phyloP scores from a whole-genome alignment of 2,113 vertebrate genomes.

The Clarias batrachus region DNA sequence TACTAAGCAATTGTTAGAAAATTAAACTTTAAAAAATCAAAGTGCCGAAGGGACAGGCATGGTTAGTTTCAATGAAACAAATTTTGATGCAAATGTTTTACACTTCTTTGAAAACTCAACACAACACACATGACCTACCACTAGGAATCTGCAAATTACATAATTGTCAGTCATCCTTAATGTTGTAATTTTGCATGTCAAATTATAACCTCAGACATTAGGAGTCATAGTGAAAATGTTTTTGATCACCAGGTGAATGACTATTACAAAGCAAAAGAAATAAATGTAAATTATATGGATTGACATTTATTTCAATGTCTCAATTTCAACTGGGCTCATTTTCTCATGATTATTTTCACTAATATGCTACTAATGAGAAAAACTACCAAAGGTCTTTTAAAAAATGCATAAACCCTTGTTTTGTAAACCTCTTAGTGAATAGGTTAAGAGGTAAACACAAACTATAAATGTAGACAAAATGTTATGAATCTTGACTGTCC shows the following conservation, averaged over 20 bases:
- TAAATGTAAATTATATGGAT: background rate
- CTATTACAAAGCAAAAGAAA: background rate
- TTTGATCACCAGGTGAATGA: background rate
- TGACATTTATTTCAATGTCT: background rate
- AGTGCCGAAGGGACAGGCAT: background rate
- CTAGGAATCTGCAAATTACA: background rate
- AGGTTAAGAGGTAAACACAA: background rate
- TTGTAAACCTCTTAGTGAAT: background rate
- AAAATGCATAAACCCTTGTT: background rate
- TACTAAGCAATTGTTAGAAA: background rate
- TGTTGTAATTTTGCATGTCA: background rate
- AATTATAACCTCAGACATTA: slow-evolving; percentile 1
- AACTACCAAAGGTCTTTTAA: background rate
- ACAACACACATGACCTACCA: background rate
- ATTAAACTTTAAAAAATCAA: background rate
- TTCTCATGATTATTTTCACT: background rate
- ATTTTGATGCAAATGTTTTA: background rate
- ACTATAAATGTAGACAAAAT: too few relatives aligned
- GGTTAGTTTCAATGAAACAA: background rate
- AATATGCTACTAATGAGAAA: background rate
- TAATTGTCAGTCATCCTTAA: background rate
- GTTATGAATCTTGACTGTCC: too few relatives aligned
- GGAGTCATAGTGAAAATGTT: background rate
- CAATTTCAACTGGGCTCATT: background rate
- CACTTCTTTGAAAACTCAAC: background rate